phyloP scores from a whole-genome alignment of 2,113 vertebrate genomes.

The Pontoporia blainvillei region DNA sequence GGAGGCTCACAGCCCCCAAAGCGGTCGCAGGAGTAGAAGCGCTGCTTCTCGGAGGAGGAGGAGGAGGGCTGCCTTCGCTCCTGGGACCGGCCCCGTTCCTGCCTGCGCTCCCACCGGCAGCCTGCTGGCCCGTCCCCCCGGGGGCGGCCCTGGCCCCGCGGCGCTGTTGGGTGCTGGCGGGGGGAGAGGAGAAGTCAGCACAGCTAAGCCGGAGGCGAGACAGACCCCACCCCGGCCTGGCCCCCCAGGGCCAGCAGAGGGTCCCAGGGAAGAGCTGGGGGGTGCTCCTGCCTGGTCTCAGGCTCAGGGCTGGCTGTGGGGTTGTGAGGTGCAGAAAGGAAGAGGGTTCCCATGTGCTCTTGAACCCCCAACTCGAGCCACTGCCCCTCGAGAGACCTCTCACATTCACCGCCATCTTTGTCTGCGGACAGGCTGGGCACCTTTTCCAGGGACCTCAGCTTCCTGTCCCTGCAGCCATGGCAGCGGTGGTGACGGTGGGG shows the following conservation, averaged over 20 bases:
- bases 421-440: conserved; percentile 80
- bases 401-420: conserved; percentile 80
- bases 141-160: background rate
- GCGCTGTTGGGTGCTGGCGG: background rate
- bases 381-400: background rate
- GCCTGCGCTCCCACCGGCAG: conserved; percentile 78
- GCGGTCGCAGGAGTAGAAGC: conserved; percentile 96
- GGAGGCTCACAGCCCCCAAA: conserved; percentile 91
- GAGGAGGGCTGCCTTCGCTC: conserved; percentile 87
- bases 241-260: background rate
- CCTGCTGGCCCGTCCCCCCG: conserved; percentile 72
- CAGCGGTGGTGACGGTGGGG: conserved; percentile 94
- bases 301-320: background rate
- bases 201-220: accelerated
- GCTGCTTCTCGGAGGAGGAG: conserved; percentile 85
- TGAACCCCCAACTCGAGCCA: background rate
- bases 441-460: conserved; percentile 91
- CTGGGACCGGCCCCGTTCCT: conserved; percentile 92
- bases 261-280: background rate
- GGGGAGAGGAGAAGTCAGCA: background rate
- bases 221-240: no score
- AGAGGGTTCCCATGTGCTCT: background rate
- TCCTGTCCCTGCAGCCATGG: conserved; percentile 91
- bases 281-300: background rate
- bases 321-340: background rate